Evolutionary conservation across 1,140 invertebrate species (phyloP), one percentile per base, ranked within the genome.

Genomic region (Leptinotarsa texana): DNA sequence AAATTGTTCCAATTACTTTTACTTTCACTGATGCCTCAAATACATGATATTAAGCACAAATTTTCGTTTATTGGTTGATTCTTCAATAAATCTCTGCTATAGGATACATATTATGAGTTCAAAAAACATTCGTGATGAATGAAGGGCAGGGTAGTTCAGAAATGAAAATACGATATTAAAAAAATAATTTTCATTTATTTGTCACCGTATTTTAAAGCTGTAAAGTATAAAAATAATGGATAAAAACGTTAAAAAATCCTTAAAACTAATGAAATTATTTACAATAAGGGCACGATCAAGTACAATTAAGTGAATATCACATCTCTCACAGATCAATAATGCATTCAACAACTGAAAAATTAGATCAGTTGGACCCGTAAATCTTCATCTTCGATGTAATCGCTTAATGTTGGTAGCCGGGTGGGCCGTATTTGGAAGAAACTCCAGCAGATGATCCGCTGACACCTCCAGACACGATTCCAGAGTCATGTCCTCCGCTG

Each of bases 401-500:
- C 15, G 63, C 42, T 73, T 77, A 78, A 69, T 78, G 75, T 49
- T 78, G 77, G 77, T 76, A 78, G 33, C 77, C 77, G 8, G 77
- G 77, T 27, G 77, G 77, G 11, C 77, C 77, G 69, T 78, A 78
- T 68, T 78, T 72, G 63, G 65, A 8, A 2, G 77, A 73, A 49
- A 72, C 69, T 49, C 73, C 68, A 13, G 73, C 21, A n/a, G 75
- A 73, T n/a, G 72, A 69, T 21, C 76, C 75, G 13, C 72, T 42
- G 47, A 69, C 13, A n/a, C 15, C 69, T 27, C 70, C 76, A 57
- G 73, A 71, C 3, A 42, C 33, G 42, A 17, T 63, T 33, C 21
- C 69, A 21, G 68, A 48, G 22, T 24, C 48, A 24, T 72, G 48
- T 42, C 42, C 51, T 18, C 13, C n/a, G 48, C 73, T 69, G 42